Evolutionary conservation across 37 sponge, comb jelly and placozoan species (phyloP), one percentile per base, ranked within the genome.

Genomic region (Bolinopsis microptera): DNA sequence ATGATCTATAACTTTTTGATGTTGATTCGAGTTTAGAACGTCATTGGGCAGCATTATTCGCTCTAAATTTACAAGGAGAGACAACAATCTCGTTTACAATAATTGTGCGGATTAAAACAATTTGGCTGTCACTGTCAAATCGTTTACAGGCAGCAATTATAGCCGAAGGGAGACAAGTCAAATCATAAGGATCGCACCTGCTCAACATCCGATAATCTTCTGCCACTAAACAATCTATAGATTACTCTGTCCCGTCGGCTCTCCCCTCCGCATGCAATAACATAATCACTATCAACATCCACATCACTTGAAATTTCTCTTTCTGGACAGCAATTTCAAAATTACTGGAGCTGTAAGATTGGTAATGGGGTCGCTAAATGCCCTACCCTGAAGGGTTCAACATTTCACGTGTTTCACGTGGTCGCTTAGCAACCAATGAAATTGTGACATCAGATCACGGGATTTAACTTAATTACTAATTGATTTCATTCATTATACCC

Each of bases 401-500:
- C 61, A 13, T 48, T 13, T 48, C 61, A 48, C 61, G 61, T 48
- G 61, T 48, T 3, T n/a, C 74, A 70, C 74, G 26, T 70, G 74
- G 74, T 70, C 21, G 74, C 74, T 26, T 22, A n/a, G 74, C 26
- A 70, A 70, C 74, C 74, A 70, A 70, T 70, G 30, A 26, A 70
- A 70, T 70, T 70, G 30, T 70, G 28, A 22, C 74, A 70, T 70
- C 21, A 3, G 2, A 26, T 70, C 74, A 70, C 74, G 74, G 5
- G 74, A 26, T 22, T 22, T 70, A n/a, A 70, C 74, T 26, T 70
- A 70, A 70, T 70, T 70, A 70, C 30, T 70, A 70, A 70, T 70
- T 70, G 74, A 70, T 70, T 70, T 70, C 74, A 70, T 70, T 70
- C 74, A 70, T 70, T 70, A 70, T 70, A 22, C 74, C 74, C 61